Base-by-base conservation (phyloP, 2,888 invertebrate genomes). In the Lochmaea crataegi region DNA sequence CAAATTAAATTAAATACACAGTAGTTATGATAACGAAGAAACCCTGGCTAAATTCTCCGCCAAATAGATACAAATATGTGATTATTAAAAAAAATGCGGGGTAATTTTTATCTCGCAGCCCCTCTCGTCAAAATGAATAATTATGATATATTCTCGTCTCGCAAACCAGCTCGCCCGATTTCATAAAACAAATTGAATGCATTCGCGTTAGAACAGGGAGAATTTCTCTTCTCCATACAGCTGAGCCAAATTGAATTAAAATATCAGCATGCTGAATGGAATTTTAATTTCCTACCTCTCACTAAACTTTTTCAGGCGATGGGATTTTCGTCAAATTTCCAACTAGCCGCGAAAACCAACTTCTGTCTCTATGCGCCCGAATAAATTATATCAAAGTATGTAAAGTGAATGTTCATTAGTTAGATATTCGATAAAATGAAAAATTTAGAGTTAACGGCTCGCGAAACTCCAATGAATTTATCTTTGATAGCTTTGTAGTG, bases 151-250 rank as follows among this genome's bases (percentile, higher is more conserved):
- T 80, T 76, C 75, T 76, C 76, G 65, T 71, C 75, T 73, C 74
- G 65, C 73, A 68, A 63, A 42, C 42, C 18, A 78, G 76, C 76
- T 74, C 70, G 73, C 68, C 74, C 58, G 77, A 75, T 80, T 79
- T 77, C 76, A 78, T 73, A 77, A 77, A 79, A 79, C 78, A 80
- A 80, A 80, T 80, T 80, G 80, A 78, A 79, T 77, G 78, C 80
- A 75, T 79, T 80, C 76, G 77, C 76, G 79, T 79, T 79, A 76
- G 75, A 77, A 76, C 70, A 68, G 69, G 75, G 66, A 71, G 67
- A 74, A 69, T 69, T 71, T 73, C 74, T 66, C 76, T 73, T 65
- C 32, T 32, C 70, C 76, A 71, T 74, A 77, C 75, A 75, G 74
- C 78, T 76, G 73, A 75, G 73, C 75, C 73, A 73, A 78, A 79